Conservation (phyloP, 1,140 invertebrate species). For the honey bee (Apis mellifera) region DNA sequence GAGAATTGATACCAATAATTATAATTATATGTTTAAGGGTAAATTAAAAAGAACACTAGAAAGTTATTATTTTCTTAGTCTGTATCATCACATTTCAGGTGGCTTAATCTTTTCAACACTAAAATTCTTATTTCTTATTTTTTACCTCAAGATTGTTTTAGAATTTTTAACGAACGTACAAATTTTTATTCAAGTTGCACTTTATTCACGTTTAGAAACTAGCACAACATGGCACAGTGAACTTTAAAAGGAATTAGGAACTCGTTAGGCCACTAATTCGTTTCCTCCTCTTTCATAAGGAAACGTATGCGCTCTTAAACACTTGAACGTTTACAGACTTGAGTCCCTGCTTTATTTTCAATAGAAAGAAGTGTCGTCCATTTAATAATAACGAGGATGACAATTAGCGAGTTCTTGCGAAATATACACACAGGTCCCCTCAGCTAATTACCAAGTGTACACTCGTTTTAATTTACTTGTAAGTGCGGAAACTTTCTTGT, state of each 20-base stretch:
- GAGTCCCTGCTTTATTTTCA: background rate
- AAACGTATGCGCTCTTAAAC: background rate
- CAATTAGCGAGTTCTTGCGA: background rate
- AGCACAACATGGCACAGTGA: background rate
- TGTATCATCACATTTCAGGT: too few species aligned
- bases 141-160: too few species aligned
- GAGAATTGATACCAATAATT: too few species aligned
- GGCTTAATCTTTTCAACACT: too few species aligned
- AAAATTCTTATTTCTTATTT: too few species aligned
- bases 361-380: background rate
- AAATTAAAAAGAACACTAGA: too few species aligned
- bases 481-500: constrained; percentile 6
- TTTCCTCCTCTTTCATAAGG: background rate
- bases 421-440: background rate
- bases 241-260: background rate
- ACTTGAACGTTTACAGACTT: background rate
- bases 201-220: background rate
- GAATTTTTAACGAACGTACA: background rate
- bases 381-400: constrained; percentile 2
- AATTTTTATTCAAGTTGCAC: background rate
- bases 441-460: background rate
- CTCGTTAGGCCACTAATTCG: background rate
- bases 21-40: too few species aligned
- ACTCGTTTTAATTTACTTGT: background rate
- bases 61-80: too few species aligned